Conservation (phyloP, 2,113 vertebrate species). For the Saimiri boliviensis region DNA sequence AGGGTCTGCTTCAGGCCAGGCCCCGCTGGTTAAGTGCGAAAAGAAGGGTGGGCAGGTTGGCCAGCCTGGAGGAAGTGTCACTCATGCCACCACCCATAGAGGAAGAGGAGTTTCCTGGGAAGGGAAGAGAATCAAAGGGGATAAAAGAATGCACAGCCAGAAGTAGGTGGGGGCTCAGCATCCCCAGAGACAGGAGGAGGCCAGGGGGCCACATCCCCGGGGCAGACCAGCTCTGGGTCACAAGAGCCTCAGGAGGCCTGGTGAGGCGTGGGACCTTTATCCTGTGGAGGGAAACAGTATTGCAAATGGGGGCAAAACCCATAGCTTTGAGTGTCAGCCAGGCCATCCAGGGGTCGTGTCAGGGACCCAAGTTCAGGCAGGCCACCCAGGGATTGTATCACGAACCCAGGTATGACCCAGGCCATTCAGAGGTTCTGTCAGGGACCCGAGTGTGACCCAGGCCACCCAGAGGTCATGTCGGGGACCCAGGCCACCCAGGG, state of each 20-base stretch:
- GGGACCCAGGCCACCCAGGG: background rate
- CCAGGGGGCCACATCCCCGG: background rate
- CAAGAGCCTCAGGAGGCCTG: background rate
- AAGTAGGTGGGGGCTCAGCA: background rate
- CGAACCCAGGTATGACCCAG: too few species aligned
- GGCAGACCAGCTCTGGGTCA: background rate
- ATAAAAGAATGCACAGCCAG: background rate
- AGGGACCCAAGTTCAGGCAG: too few species aligned
- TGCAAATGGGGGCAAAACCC: background rate
- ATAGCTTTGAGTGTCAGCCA: background rate
- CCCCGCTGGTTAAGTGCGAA: rapidly evolving
- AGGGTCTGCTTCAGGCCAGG: background rate
- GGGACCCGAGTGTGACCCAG: background rate
- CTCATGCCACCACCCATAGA: background rate
- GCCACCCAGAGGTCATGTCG: too few species aligned
- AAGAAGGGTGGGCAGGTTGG: rapidly evolving
- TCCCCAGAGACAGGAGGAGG: too few species aligned
- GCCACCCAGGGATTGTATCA: too few species aligned
- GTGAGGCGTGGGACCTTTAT: background rate
- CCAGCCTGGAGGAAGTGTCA: background rate
- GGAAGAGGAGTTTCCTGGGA: background rate
- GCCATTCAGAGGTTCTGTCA: too few species aligned
- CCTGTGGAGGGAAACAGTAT: background rate
- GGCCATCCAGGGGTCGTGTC: background rate
- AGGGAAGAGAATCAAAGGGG: too few species aligned